Evolutionary conservation across 2,888 invertebrate species (phyloP), one percentile per base, ranked within the genome.

Genomic region (Sphaerophoria rueppellii): DNA sequence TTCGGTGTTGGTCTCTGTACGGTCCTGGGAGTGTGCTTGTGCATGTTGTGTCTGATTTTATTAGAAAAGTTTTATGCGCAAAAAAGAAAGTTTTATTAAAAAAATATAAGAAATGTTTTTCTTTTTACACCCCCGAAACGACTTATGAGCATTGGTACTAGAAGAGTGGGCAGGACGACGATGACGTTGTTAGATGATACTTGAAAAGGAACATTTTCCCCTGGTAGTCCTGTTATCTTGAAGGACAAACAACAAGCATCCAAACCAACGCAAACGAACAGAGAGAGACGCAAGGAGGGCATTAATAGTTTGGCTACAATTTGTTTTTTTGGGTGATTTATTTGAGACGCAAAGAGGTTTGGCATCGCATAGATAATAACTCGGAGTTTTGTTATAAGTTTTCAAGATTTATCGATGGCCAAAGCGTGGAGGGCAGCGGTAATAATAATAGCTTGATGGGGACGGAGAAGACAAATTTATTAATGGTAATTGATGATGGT

Each of bases 251-350:
- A 4, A 9, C 7, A 16, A 16, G 6, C 14, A 50, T 3, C 3
- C 14, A 50, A 14, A 50, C 9, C 3, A 50, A 48, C 16, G 16
- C 6, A 16, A 50, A 16, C 16, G 50, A 16, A 7, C 12, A 50
- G 2, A 6, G 58, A 57, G 16, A 48, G 7, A 5, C 43, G 40
- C 14, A 11, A 12, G 6, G 55, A 69, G 54, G 71, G 55, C 57
- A 75, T 80, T 83, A 83, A 85, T 85, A 85, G 80, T 85, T 81
- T 72, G 81, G 58, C 80, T 76, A 81, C 76, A 85, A 85, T 81
- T 85, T 85, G 85, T 81, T 85, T 81, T 81, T 67, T 67, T 67
- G 52, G 69, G 76, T 81, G 85, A 81, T 81, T 77, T 85, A 85
- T 81, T 73, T 58, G 80, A 81, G 76, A 73, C 81, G 72, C 76